Conservation (phyloP, 2,888 invertebrate species). For the Chrysina gloriosa region DNA sequence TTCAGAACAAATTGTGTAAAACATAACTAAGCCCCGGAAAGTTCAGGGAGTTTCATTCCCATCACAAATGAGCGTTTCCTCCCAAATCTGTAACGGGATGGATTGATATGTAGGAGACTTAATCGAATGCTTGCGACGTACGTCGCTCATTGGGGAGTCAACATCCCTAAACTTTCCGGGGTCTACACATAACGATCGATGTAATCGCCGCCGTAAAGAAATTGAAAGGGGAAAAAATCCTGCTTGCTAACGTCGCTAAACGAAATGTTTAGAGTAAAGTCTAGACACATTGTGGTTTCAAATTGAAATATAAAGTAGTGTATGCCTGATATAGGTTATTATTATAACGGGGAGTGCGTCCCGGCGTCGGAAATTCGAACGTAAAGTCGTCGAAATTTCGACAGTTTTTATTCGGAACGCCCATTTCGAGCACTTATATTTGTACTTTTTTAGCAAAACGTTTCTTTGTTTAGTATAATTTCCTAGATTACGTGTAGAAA, state of each 20-base stretch:
- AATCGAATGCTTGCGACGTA: no score
- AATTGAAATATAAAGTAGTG: constrained; percentile 49
- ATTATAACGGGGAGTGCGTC: neutral
- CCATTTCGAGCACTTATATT: constrained; percentile 17
- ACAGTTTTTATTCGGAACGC: neutral
- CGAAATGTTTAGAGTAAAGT: constrained; percentile 46
- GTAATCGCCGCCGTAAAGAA: no score
- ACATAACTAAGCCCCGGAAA: no score
- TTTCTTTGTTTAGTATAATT: constrained; percentile 8
- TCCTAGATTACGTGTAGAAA: no score
- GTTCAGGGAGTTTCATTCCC: no score
- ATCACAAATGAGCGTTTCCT: no score
- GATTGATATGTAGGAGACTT: no score
- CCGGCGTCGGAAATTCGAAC: neutral
- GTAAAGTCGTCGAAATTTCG: neutral
- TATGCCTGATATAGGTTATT: constrained; percentile 40
- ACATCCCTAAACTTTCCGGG: no score
- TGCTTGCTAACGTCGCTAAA: constrained; percentile 34
- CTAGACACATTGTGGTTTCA: constrained; percentile 52
- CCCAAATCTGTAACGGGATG: no score
- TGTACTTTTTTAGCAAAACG: constrained; percentile 23
- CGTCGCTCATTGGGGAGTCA: no score
- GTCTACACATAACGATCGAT: no score
- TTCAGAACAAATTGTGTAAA: no score
- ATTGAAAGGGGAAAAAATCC: neutral